phyloP scores from a whole-genome alignment of 1,140 invertebrate genomes.

The Caerostris extrusa region DNA sequence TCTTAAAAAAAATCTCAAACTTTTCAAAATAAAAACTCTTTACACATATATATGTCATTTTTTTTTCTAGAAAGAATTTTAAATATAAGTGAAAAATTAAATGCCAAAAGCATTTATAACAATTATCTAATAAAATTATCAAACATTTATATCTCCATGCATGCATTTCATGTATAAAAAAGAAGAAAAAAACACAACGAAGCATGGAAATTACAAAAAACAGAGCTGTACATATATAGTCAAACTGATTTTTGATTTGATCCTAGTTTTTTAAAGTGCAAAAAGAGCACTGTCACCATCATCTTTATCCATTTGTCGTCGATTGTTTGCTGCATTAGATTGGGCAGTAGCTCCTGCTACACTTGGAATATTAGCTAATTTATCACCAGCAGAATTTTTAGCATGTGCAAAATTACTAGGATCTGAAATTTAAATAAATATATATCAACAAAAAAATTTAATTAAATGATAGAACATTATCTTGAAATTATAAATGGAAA shows the following conservation, averaged over 20 bases:
- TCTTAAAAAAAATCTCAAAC: background rate
- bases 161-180: background rate
- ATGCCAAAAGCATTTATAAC: background rate
- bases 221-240: conserved; percentile 11
- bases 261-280: conserved; percentile 64
- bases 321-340: conserved; percentile 46
- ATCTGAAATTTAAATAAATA: conserved; percentile 86
- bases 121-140: background rate
- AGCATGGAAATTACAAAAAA: conserved; percentile 23
- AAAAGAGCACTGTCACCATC: conserved; percentile 73
- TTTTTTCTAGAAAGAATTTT: background rate
- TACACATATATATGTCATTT: background rate
- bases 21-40: background rate
- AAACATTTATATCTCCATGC: background rate
- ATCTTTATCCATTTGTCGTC: conserved; percentile 74
- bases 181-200: background rate
- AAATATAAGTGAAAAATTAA: background rate
- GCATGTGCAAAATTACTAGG: conserved; percentile 1
- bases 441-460: background rate
- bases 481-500: no score
- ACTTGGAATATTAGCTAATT: conserved; percentile 54
- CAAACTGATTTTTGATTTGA: background rate
- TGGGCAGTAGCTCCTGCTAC: conserved; percentile 39
- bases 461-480: no score
- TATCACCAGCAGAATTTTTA: conserved; percentile 4